phyloP scores from a whole-genome alignment of 2,113 vertebrate genomes.

The Sphaerodactylus townsendi region DNA sequence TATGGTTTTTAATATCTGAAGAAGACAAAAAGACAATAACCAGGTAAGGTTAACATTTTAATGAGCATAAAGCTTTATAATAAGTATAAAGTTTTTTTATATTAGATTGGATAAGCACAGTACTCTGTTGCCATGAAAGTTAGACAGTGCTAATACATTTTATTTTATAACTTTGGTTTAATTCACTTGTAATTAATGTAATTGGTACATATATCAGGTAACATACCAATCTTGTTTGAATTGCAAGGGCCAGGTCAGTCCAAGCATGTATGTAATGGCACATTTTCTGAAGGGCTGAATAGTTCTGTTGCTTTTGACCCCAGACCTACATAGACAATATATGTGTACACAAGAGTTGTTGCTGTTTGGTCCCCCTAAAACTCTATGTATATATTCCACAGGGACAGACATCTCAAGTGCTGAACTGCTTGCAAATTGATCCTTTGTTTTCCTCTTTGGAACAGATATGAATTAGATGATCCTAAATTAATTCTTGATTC shows the following conservation, averaged over 20 bases:
- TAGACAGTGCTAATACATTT: neutral
- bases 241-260: too few relatives aligned
- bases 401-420: neutral
- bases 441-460: neutral
- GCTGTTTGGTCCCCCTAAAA: neutral
- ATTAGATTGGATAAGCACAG: neutral
- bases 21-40: slow-evolving; percentile 94
- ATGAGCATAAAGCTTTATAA: neutral
- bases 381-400: too few relatives aligned
- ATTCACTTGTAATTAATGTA: too few relatives aligned
- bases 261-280: too few relatives aligned
- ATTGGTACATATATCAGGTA: too few relatives aligned
- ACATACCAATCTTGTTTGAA: too few relatives aligned
- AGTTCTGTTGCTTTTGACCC: too few relatives aligned
- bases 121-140: neutral
- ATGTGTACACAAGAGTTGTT: neutral
- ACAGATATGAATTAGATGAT: neutral
- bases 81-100: neutral
- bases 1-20: slow-evolving; percentile 97
- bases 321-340: neutral
- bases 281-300: too few relatives aligned
- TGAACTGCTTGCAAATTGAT: neutral
- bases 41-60: slow-evolving; percentile 73
- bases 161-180: neutral
- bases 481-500: neutral